Evolutionary conservation across 2,888 invertebrate genomes (phyloP), one percentile per base, ranked within the genome.

Genomic region (Hydraecia micacea): DNA sequence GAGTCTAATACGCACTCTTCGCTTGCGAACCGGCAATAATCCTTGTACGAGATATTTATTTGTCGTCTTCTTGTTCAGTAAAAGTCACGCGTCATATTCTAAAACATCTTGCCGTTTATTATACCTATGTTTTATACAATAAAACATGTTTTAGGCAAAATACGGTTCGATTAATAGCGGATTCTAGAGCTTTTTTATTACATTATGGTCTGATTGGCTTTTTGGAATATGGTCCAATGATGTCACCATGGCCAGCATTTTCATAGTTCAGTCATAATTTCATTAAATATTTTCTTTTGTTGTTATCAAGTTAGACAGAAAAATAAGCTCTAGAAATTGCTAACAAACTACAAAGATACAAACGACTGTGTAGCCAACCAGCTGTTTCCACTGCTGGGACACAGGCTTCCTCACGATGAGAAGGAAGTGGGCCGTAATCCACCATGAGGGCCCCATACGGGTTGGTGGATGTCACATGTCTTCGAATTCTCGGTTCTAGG

Each of bases 11-110:
- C 84, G 87, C 86, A 71, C 78, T 86, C 84, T 82, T 85, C 84
- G 84, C 86, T 87, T 79, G 84, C 77, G 87, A 91, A 83, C 81
- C 80, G 83, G 85, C 85, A 88, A 84, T 89, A 89, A 89, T 88
- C 82, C 73, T 65, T 72, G 63, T 69, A 73, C 73, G 75, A 89
- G 80, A 83, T 87, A 88, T 89, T 88, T 86, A 86, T 83, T 80
- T 82, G 75, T 42, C 67, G 77, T 67, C 73, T 74, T 67, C 66
- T 68, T 76, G 70, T 77, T 39, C 28, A 74, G 60, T 60, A 74
- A 72, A 79, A 71, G 74, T 72, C 76, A 80, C 63, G 77, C 11
- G 60, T 52, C 39, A 83, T 79, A 28, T 69, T 71, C 21, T 73
- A 60, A 32, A 55, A 70, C 52, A 36, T 60, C 25, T 60, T 63